phyloP scores from a whole-genome alignment of 1,140 invertebrate species.

The Marisa cornuarietis region DNA sequence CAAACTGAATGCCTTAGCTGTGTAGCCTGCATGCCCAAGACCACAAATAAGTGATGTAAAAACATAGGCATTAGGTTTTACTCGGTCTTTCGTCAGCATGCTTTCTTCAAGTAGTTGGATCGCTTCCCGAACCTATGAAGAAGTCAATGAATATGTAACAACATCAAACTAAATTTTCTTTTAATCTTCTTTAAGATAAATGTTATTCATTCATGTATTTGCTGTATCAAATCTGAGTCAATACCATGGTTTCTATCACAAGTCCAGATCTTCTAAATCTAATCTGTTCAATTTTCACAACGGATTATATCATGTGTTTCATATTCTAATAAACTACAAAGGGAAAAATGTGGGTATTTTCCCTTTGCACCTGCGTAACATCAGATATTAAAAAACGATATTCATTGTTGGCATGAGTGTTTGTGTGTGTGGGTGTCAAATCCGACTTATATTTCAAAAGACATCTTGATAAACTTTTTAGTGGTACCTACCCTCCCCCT shows the following conservation, averaged over 20 bases:
- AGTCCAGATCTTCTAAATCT: neutral
- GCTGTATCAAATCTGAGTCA: neutral
- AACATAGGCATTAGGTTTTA: conserved; percentile 80
- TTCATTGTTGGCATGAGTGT: no score
- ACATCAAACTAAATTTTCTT: neutral
- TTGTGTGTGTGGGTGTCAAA: no score
- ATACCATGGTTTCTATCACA: neutral
- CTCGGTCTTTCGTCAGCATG: conserved; percentile 79
- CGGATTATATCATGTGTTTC: no score
- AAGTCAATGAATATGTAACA: neutral
- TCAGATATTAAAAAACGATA: neutral
- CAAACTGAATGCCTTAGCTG: conserved; percentile 84
- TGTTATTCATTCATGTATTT: neutral
- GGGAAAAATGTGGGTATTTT: no score
- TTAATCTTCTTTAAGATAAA: neutral
- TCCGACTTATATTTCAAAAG: no score
- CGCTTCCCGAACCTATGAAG: conserved; percentile 70
- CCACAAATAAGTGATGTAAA: conserved; percentile 83
- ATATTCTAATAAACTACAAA: no score
- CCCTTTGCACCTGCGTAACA: neutral
- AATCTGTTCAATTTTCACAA: no score
- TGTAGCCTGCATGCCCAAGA: conserved; percentile 82
- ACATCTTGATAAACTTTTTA: no score
- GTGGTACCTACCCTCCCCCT: conserved; percentile 31
- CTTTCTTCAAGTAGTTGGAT: conserved; percentile 78